Percentiles rank a stretch among this genome's conserved stretches.
These are phyloP conservation scores for Melanogrammus aeglefinus DNA, from an alignment of 2,797 vertebrate genomes.

Conservation along the genomic window DNA sequence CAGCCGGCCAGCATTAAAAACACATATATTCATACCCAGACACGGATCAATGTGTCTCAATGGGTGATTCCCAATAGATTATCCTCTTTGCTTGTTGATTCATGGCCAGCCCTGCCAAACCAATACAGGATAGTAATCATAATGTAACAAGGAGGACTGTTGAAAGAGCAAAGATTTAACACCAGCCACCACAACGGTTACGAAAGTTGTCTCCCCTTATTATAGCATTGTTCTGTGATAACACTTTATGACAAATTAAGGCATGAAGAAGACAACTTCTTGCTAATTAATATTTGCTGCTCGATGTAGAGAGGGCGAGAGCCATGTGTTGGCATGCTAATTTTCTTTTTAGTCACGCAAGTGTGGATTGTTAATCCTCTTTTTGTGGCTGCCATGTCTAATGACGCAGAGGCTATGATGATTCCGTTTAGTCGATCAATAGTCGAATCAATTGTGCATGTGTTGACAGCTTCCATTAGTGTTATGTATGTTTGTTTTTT, in stretches of 20 bases:
- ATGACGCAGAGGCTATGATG: conserved; percentile 38
- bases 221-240: not conserved
- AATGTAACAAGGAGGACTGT: not conserved
- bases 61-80: not conserved
- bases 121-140: not conserved
- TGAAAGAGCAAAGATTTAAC: not conserved
- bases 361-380: conserved; percentile 40
- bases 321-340: conserved; percentile 41
- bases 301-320: conserved; percentile 30
- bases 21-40: conserved; percentile 17
- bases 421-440: conserved; percentile 35
- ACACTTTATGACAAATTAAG: conserved; percentile 24
- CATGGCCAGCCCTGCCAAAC: not conserved
- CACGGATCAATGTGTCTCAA: conserved; percentile 14
- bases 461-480: conserved; percentile 11
- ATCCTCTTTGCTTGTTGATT: conserved; percentile 8
- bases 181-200: conserved; percentile 5
- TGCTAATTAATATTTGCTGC: conserved; percentile 47
- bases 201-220: not conserved
- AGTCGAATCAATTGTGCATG: conserved; percentile 11
- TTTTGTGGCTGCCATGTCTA: conserved; percentile 28
- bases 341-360: conserved; percentile 43
- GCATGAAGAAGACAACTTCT: conserved; percentile 37
- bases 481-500: conserved; percentile 18
- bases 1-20: conserved; percentile 19